Evolutionary conservation across 1,140 invertebrate genomes (phyloP), one percentile per base, ranked within the genome.

Genomic region (Ylistrum balloti): DNA sequence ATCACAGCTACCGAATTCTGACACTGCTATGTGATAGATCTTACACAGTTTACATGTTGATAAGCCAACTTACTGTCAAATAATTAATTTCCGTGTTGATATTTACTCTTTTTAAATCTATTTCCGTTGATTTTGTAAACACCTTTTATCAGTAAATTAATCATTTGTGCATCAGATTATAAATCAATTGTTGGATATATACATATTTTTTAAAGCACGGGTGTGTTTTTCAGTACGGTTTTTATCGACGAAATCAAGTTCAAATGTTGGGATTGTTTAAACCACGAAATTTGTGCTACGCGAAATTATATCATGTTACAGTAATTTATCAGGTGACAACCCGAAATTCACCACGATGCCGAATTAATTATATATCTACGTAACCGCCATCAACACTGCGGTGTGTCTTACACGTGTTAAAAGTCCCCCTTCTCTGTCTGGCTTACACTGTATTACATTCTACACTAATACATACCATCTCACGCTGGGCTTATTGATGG

Each of bases 331-430:
- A 74, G 22, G 56, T 28, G 56, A 74, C 56, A 74, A 74, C 22
- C 22, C 17, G 17, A 74, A 74, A 74, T 28, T 1, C n/a, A 74
- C 56, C n/a, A 7, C n/a, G 56, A 74, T n/a, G 28, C 56, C 22
- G 17, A 74, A 74, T 74, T 74, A 74, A 74, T 74, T 74, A 74
- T 74, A 74, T 74, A 74, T 74, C 28, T 74, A 74, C 56, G 56
- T 74, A 74, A 74, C n/a, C n/a, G 56, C n/a, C 56, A 74, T 74
- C 22, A 9, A n/a, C 5, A 74, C 56, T 28, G 22, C 7, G 2
- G 56, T 74, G 56, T 74, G 56, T 28, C 22, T 74, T 28, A 74
- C 56, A 74, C 56, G 28, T 74, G 22, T 74, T n/a, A n/a, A n/a
- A n/a, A n/a, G n/a, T n/a, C n/a, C n/a, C n/a, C 35, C 5, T 38